These are phyloP conservation scores for Nixonia krombeini DNA, from an alignment of 1,140 invertebrate species.

Conservation along the genomic window DNA sequence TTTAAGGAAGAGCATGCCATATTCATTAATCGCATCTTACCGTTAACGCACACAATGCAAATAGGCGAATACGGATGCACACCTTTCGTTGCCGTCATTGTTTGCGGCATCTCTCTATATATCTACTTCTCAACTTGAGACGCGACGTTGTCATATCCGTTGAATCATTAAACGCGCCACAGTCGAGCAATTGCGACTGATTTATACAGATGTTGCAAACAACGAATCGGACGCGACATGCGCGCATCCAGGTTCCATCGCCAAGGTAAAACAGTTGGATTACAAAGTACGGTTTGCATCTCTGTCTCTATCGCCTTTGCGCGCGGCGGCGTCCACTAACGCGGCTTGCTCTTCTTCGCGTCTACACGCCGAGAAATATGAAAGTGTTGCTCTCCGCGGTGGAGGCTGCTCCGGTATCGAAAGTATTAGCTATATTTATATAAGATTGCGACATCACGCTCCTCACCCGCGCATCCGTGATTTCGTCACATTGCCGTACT, in stretches of 20 bases:
- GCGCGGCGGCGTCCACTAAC: background rate
- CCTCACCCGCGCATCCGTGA: conserved; percentile 39
- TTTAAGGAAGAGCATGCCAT: conserved; percentile 7
- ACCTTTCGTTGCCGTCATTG: conserved; percentile 27
- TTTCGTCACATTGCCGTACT: conserved; percentile 38
- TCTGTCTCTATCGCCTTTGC: conserved; percentile 3
- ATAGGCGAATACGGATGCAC: conserved; percentile 30
- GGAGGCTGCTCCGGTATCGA: conserved; percentile 39
- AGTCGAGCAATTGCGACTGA: background rate
- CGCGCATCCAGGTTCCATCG: conserved; percentile 17
- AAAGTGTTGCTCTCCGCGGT: conserved; percentile 24
- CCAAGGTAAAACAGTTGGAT: conserved; percentile 31
- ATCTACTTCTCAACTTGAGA: too few relatives aligned
- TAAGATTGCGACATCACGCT: conserved; percentile 31
- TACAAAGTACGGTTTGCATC: conserved; percentile 4
- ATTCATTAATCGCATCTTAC: conserved; percentile 38
- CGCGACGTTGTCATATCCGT: too few relatives aligned
- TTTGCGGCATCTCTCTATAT: conserved; percentile 32
- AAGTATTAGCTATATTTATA: conserved; percentile 47
- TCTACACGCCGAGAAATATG: conserved; percentile 35
- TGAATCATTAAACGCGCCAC: conserved; percentile 7
- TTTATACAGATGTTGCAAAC: conserved; percentile 33
- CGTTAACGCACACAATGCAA: conserved; percentile 25
- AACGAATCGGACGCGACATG: conserved; percentile 21
- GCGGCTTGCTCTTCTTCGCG: conserved; percentile 21